Evolutionary conservation across 2,888 invertebrate genomes (phyloP).

Genomic region (Calameuta filiformis): DNA sequence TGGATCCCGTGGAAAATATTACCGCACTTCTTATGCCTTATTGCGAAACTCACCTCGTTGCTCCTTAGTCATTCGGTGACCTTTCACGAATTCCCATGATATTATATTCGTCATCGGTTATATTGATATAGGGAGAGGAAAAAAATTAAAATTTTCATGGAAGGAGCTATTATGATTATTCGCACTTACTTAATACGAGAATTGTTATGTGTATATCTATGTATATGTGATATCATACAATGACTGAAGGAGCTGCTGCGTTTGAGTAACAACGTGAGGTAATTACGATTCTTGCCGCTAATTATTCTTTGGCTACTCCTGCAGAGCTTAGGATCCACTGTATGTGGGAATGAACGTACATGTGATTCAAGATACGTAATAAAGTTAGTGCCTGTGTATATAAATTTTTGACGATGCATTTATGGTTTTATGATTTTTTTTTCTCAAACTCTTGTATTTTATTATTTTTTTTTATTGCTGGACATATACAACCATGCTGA

Average conservation of each 20-base stretch:
- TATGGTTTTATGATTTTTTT: neutral
- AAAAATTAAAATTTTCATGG: neutral
- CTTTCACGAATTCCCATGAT: neutral
- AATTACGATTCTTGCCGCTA: neutral
- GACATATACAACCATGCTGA: neutral
- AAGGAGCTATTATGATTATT: neutral
- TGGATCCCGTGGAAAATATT: constrained; percentile 38
- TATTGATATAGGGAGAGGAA: constrained; percentile 2
- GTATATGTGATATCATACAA: neutral
- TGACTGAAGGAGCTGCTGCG: neutral
- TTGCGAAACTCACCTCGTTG: neutral
- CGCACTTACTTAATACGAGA: neutral
- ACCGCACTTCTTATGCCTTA: constrained; percentile 20
- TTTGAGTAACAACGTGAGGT: neutral
- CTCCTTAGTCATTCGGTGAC: neutral
- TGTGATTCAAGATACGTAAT: neutral
- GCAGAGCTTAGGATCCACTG: neutral
- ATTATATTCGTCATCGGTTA: constrained; percentile 1
- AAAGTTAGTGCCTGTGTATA: neutral
- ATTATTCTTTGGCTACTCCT: neutral
- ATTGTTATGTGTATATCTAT: neutral
- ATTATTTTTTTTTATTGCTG: neutral
- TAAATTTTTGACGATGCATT: neutral
- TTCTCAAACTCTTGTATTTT: neutral
- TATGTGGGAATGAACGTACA: neutral